Evolutionary conservation across 1,140 invertebrate genomes (phyloP).

Genomic region (Saccostrea echinata): DNA sequence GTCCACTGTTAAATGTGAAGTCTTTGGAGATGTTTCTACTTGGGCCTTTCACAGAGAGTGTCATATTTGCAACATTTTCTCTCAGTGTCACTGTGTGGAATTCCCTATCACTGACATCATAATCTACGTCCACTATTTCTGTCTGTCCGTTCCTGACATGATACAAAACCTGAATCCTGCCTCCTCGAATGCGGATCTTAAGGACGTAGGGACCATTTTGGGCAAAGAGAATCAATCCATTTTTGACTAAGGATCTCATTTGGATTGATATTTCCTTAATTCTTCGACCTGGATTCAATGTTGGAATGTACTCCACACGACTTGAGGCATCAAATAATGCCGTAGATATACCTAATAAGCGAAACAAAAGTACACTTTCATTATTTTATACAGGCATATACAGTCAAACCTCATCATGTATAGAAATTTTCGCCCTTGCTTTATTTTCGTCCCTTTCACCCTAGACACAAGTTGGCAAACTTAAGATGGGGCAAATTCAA

Average conservation of each 20-base stretch:
- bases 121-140: constrained; percentile 27
- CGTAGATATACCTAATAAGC: constrained; percentile 59
- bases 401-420: too few species aligned
- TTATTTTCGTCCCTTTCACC: too few species aligned
- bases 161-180: constrained; percentile 49
- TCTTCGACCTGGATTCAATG: constrained; percentile 10
- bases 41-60: constrained; percentile 42
- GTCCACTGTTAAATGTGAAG: not conserved
- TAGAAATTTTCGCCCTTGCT: too few species aligned
- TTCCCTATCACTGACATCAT: constrained; percentile 52
- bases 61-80: constrained; percentile 46
- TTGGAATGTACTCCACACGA: not conserved
- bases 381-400: too few species aligned
- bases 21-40: constrained; percentile 10
- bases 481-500: too few species aligned
- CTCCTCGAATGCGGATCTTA: constrained; percentile 49
- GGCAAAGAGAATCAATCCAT: constrained; percentile 58
- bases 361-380: not conserved
- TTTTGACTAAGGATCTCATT: constrained; percentile 60
- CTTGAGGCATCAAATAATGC: constrained; percentile 53
- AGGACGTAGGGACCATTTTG: constrained; percentile 43
- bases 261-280: constrained; percentile 55
- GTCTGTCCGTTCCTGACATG: constrained; percentile 35
- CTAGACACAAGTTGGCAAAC: too few species aligned
- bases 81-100: constrained; percentile 54